Evolutionary conservation across 1,140 invertebrate genomes (phyloP).

Genomic region (Brachionus rubens): DNA sequence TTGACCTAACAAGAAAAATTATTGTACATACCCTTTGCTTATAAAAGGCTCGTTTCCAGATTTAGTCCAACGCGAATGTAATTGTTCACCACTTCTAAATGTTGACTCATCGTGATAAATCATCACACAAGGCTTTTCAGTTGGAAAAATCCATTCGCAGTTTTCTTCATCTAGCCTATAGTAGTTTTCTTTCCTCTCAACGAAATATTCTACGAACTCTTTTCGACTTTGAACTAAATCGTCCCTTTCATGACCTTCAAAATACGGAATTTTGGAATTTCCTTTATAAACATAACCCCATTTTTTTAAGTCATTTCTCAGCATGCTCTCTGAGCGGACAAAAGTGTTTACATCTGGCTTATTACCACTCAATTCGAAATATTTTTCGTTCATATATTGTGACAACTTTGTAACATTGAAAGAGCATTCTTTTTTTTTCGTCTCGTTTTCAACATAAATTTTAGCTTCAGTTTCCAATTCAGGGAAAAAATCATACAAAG

Average conservation of each 20-base stretch:
- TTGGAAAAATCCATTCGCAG: background rate
- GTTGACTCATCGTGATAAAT: constrained; percentile 1
- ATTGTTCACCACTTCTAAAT: constrained; percentile 2
- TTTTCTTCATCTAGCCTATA: background rate
- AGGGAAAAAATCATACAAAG: constrained; percentile 4
- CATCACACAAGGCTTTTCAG: background rate
- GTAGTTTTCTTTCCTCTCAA: background rate
- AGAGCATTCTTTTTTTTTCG: background rate
- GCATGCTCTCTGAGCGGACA: background rate
- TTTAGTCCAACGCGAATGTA: background rate
- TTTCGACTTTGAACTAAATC: background rate
- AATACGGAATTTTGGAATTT: background rate
- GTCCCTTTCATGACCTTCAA: constrained; percentile 12
- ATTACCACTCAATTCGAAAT: no score
- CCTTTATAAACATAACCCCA: background rate
- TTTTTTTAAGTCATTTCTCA: background rate
- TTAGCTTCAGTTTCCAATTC: background rate
- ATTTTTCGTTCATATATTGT: background rate
- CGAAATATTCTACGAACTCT: background rate
- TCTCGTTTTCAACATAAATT: background rate
- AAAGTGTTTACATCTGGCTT: background rate
- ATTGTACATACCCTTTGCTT: background rate
- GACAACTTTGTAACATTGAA: background rate
- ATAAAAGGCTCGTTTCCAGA: background rate
- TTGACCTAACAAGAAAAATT: background rate